phyloP scores from a whole-genome alignment of 2,888 invertebrate genomes.

The Diplolepis rosae region DNA sequence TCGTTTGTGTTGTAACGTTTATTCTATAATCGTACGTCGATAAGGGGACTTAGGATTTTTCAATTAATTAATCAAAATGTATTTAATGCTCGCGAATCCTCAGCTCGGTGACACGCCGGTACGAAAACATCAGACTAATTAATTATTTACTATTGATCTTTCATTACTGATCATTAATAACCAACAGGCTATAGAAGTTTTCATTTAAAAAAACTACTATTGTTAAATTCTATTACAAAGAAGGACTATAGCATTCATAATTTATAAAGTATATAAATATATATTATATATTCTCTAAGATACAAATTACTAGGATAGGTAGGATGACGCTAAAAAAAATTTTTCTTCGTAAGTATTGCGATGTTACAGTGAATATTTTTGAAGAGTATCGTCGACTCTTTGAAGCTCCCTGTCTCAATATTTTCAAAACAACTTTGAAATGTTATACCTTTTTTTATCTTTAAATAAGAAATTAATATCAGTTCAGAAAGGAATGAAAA shows the following conservation, averaged over 20 bases:
- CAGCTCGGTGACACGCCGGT: slow-evolving; percentile 21
- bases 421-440: background rate
- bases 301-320: slow-evolving; percentile 67
- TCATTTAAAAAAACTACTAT: slow-evolving; percentile 48
- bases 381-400: slow-evolving; percentile 5
- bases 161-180: slow-evolving; percentile 3
- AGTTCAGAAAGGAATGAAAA: background rate
- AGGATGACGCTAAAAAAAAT: slow-evolving; percentile 70
- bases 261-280: slow-evolving; percentile 41
- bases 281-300: slow-evolving; percentile 56
- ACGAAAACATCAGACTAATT: slow-evolving; percentile 17
- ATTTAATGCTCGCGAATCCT: slow-evolving; percentile 23
- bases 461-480: too few species aligned
- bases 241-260: slow-evolving; percentile 57
- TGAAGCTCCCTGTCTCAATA: background rate
- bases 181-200: slow-evolving; percentile 49
- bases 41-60: slow-evolving; percentile 61
- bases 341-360: slow-evolving; percentile 63
- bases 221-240: slow-evolving; percentile 57
- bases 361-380: slow-evolving; percentile 54
- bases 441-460: too few species aligned
- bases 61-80: slow-evolving; percentile 62
- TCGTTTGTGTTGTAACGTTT: slow-evolving; percentile 48
- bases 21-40: slow-evolving; percentile 49
- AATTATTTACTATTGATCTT: background rate